Conservation (phyloP, 2,797 vertebrate species). For the Hozukius guyotensis region DNA sequence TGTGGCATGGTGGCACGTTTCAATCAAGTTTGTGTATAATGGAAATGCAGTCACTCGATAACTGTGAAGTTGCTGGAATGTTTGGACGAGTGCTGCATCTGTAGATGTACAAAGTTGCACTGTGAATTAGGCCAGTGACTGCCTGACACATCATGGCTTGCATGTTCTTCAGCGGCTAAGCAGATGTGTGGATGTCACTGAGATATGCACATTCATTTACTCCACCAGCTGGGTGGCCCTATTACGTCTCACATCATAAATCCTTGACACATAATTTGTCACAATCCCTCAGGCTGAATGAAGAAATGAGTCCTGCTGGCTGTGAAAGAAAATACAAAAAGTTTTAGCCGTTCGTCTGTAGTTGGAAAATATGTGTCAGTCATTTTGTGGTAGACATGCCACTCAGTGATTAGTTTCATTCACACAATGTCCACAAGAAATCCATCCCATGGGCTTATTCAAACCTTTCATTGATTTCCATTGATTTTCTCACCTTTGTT, state of each 20-base stretch:
- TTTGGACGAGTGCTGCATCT: constrained; percentile 9
- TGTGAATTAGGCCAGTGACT: constrained; percentile 52
- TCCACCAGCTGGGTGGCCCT: constrained; percentile 79
- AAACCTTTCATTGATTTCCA: neutral
- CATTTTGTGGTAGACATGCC: constrained; percentile 19
- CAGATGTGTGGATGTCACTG: constrained; percentile 78
- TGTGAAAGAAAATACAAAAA: constrained; percentile 59
- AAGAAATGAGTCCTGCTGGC: constrained; percentile 42
- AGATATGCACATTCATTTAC: constrained; percentile 80
- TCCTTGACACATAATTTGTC: constrained; percentile 81
- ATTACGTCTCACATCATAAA: constrained; percentile 83
- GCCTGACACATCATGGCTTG: constrained; percentile 55
- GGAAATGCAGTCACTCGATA: constrained; percentile 4
- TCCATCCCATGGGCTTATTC: neutral
- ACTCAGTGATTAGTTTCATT: constrained; percentile 35
- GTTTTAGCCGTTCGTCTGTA: constrained; percentile 46
- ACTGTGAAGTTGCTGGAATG: constrained; percentile 13
- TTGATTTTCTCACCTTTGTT: neutral
- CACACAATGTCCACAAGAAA: constrained; percentile 11
- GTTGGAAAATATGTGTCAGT: constrained; percentile 53
- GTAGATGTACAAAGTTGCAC: constrained; percentile 8
- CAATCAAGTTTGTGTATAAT: constrained; percentile 11
- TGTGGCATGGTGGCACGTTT: constrained; percentile 2
- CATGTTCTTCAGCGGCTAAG: constrained; percentile 60
- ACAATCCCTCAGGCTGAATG: constrained; percentile 70